A percentile compares a stretch with the other conserved stretches of the same genome.
Evolutionary conservation across 2,797 vertebrate genomes (phyloP).

Genomic region (Ataeniobius toweri): DNA sequence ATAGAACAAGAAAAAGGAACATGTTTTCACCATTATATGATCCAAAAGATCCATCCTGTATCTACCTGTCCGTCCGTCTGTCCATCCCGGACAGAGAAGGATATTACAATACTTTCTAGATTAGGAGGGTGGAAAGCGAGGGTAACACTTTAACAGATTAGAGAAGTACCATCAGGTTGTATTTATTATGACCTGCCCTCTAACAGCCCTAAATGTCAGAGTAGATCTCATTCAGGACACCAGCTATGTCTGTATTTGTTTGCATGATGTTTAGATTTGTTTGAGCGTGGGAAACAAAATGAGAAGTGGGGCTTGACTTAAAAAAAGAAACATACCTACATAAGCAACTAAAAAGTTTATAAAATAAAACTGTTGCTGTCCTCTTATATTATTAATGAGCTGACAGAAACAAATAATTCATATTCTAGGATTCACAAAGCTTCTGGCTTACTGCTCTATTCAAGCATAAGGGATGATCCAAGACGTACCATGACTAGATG

Average conservation of each 20-base stretch:
- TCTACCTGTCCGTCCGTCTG: too few species aligned
- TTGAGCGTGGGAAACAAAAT: background rate
- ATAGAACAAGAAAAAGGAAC: background rate
- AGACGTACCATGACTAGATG: background rate
- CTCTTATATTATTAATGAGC: background rate
- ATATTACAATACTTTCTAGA: background rate
- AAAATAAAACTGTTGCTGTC: background rate
- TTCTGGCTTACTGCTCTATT: background rate
- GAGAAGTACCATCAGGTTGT: background rate
- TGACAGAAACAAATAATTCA: background rate
- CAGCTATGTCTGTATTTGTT: background rate
- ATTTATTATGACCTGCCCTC: slow-evolving; percentile 14
- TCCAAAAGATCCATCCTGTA: background rate
- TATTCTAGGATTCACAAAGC: background rate
- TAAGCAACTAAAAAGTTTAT: background rate
- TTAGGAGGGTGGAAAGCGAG: background rate
- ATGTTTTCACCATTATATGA: background rate
- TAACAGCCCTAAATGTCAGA: slow-evolving; percentile 45
- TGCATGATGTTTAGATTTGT: slow-evolving; percentile 2
- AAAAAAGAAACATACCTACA: background rate
- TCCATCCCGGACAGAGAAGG: background rate
- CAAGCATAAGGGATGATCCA: background rate
- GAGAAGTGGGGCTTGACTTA: background rate
- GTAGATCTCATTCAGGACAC: background rate
- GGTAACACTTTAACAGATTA: background rate